Base-by-base conservation (phyloP, 30 jellyfish, hydroid and myxozoan species). In the Phacellophora camtschatica region DNA sequence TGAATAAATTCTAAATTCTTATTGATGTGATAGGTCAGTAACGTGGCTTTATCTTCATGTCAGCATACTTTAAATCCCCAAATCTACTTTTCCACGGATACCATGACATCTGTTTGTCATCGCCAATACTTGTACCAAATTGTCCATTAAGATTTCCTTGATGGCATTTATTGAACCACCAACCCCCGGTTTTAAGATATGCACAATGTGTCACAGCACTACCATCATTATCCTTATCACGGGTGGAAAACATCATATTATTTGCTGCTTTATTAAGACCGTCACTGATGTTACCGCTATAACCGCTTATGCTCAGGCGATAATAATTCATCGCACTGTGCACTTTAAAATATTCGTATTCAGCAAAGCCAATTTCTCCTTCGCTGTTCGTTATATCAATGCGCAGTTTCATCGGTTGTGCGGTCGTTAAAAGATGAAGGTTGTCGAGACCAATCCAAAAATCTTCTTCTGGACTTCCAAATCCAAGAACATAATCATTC, bases 101-200 rank as follows among this genome's bases (percentile, higher is more conserved):
- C 81, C 81, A 66, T 2, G 81, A 15, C 63, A 66, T 23, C 18
- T 66, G 49, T 1, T 20, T 66, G 12, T 66, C 81, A 29, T 37
- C 39, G 18, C 39, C 64, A 66, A 16, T 49, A 19, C 22, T 24
- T 39, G 3, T 51, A 10, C 81, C 81, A 39, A 33, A 66, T 29
- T 18, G 32, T 19, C 81, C 81, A 66, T 66, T 66, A 2, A 29
- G 81, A 36, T 66, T 37, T 29, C 64, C 46, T 16, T 15, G 25
- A 39, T 30, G 27, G 25, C 81, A 66, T 33, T 66, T 25, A 29
- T 66, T 66, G 25, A 66, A 66, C 81, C 81, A 66, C 81, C 81
- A 66, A 37, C 81, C 81, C 34, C 81, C 81, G 27, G 81, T 28
- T 29, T 66, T 66, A 19, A 18, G 30, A 0, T 15, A 15, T 5